Conservation (phyloP, 1,140 invertebrate species). For the Helicoverpa armigera region DNA sequence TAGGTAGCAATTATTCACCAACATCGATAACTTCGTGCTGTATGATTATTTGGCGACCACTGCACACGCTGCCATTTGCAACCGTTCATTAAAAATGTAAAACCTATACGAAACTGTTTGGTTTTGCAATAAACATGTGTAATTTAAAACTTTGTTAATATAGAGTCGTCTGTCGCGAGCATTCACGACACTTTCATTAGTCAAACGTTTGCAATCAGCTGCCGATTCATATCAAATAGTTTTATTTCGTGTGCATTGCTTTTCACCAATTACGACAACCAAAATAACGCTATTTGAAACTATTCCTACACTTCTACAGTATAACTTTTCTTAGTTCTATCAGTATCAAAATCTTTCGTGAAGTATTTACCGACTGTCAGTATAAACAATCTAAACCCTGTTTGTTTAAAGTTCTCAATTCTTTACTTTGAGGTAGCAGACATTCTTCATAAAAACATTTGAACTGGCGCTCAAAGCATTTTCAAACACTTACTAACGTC, state of each 20-base stretch:
- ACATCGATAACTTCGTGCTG: slow-evolving; percentile 20
- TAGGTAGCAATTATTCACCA: slow-evolving; percentile 34
- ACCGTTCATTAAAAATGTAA: slow-evolving; percentile 32
- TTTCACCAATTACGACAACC: neutral
- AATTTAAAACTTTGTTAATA: slow-evolving; percentile 27
- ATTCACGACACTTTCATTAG: slow-evolving; percentile 4
- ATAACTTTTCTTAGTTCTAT: neutral
- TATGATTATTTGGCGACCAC: slow-evolving; percentile 1
- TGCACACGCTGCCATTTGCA: neutral
- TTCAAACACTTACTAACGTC: neutral
- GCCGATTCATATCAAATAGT: neutral
- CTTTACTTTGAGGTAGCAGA: no score
- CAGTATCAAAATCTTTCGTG: no score
- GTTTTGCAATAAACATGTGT: slow-evolving; percentile 13
- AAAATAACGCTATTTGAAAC: neutral
- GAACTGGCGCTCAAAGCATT: neutral
- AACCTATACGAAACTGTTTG: neutral
- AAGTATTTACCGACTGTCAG: no score
- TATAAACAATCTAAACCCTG: no score
- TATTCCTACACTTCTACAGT: neutral
- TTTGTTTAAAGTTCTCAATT: no score
- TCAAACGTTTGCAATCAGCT: slow-evolving; percentile 24
- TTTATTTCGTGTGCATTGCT: neutral
- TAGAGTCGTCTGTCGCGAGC: neutral
- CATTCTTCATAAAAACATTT: neutral